Conservation (phyloP, 2,888 invertebrate genomes). For the Noctua fimbriata region DNA sequence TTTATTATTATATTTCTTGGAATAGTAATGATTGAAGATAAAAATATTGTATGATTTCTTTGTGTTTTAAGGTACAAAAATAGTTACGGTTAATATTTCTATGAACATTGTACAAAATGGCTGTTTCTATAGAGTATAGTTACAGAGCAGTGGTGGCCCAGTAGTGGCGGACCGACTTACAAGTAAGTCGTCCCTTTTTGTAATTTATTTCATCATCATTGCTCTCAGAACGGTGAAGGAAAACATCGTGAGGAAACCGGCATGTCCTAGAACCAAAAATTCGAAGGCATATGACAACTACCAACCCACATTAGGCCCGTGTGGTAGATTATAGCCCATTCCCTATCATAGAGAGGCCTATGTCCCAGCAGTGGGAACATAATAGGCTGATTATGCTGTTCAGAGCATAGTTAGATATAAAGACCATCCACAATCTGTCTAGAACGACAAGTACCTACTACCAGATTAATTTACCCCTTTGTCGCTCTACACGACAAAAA, state of each 20-base stretch:
- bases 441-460: neutral
- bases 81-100: neutral
- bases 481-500: conserved; percentile 14
- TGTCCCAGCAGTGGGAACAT: too few species aligned
- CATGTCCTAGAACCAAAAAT: too few species aligned
- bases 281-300: too few species aligned
- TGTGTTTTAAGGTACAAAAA: neutral
- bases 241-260: too few species aligned
- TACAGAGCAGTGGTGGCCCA: too few species aligned
- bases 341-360: too few species aligned
- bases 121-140: neutral
- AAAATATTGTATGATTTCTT: neutral
- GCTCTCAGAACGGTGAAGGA: too few species aligned
- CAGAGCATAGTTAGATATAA: neutral
- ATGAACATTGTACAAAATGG: neutral
- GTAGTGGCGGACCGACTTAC: too few species aligned
- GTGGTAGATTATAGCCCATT: too few species aligned
- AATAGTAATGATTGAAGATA: neutral
- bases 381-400: neutral
- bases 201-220: too few species aligned
- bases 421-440: neutral
- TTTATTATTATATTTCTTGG: neutral
- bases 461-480: conserved; percentile 19
- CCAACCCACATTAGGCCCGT: too few species aligned
- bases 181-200: too few species aligned